phyloP scores from a whole-genome alignment of 2,113 vertebrate genomes.

The Salvelinus sp. region DNA sequence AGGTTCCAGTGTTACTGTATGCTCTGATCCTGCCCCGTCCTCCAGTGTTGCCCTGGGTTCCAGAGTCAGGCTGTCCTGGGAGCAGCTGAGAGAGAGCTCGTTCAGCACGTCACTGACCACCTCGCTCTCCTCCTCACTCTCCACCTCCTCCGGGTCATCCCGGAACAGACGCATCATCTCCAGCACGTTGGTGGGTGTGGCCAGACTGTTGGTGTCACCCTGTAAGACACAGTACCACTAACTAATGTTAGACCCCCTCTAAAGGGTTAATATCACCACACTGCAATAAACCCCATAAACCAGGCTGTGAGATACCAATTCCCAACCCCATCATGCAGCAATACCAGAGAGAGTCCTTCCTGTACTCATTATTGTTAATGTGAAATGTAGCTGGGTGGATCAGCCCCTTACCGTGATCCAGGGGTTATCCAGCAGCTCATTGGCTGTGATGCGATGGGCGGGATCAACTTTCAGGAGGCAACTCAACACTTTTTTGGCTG shows the following conservation, averaged over 20 bases:
- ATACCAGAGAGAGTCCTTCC: not conserved
- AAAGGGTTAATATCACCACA: not conserved
- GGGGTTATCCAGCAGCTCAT: slow-evolving; percentile 76
- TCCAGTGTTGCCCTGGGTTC: not conserved
- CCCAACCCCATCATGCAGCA: too few species aligned
- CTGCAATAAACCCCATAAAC: not conserved
- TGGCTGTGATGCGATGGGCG: slow-evolving; percentile 78
- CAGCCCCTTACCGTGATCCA: slow-evolving; percentile 75
- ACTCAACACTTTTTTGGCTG: slow-evolving; percentile 77
- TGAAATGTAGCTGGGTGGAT: slow-evolving; percentile 23
- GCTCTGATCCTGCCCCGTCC: too few species aligned
- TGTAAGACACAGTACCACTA: slow-evolving; percentile 52
- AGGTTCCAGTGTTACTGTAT: too few species aligned
- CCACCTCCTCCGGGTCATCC: slow-evolving; percentile 58
- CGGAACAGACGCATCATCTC: slow-evolving; percentile 82
- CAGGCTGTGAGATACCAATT: too few species aligned
- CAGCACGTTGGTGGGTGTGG: slow-evolving; percentile 75
- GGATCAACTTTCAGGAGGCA: slow-evolving; percentile 79
- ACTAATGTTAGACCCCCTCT: slow-evolving; percentile 9
- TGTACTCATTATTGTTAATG: slow-evolving; percentile 21
- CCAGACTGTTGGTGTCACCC: slow-evolving; percentile 72
- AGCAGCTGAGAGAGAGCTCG: slow-evolving; percentile 25
- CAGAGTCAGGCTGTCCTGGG: not conserved
- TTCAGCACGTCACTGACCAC: slow-evolving; percentile 38
- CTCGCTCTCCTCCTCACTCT: slow-evolving; percentile 36